Conservation (phyloP, 2,888 invertebrate species). For the Syritta pipiens region DNA sequence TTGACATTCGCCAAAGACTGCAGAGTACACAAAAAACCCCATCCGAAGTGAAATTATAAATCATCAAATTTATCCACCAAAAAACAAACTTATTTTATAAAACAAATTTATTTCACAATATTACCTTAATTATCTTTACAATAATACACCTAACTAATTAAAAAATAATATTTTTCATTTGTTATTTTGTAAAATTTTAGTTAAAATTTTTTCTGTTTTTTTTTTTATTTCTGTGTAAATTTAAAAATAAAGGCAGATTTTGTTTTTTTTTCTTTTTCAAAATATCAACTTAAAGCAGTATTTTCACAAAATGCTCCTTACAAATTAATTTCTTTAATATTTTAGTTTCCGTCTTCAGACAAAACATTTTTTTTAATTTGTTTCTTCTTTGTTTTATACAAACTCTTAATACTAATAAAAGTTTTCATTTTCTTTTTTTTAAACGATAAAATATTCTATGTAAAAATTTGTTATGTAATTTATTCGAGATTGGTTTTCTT, state of each 20-base stretch:
- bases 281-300: conserved; percentile 67
- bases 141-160: conserved; percentile 59
- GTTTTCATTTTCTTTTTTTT: conserved; percentile 5
- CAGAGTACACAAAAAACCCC: too few species aligned
- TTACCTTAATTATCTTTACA: conserved; percentile 66
- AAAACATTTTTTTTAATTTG: conserved; percentile 13
- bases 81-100: conserved; percentile 43
- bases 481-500: conserved; percentile 40
- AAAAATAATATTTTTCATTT: conserved; percentile 22
- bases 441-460: not conserved
- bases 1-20: too few species aligned
- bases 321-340: conserved; percentile 37
- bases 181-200: conserved; percentile 29
- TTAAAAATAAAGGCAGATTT: conserved; percentile 61
- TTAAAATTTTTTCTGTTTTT: conserved; percentile 14
- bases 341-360: conserved; percentile 60
- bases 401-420: conserved; percentile 27
- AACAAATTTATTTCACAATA: conserved; percentile 67
- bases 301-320: conserved; percentile 70
- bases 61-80: too few species aligned
- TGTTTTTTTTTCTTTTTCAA: too few species aligned
- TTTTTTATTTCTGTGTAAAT: conserved; percentile 19
- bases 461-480: conserved; percentile 7
- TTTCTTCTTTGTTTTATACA: conserved; percentile 35
- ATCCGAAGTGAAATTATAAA: too few species aligned